Base-by-base conservation (phyloP, 2,113 vertebrate genomes). In the Ophthalmolycus amberensis region DNA sequence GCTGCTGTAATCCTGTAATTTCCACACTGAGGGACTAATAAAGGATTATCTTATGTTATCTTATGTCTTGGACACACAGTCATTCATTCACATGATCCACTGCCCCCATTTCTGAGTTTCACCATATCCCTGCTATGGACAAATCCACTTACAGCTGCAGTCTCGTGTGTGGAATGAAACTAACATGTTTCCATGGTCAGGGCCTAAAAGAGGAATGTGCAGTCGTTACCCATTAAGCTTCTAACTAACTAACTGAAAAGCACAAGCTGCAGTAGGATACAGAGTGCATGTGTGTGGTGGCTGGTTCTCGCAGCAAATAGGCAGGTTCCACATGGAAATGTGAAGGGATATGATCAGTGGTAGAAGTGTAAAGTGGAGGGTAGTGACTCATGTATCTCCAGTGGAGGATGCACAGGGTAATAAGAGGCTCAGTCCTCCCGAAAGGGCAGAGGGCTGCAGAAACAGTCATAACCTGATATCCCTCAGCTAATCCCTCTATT, bases 301-400 rank as follows among this genome's bases (percentile, higher is more conserved):
- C 25, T 78, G 46, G 32, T 56, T 64, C 71, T 89, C 74, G 50
- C 83, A 86, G 79, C 74, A 70, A 80, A 85, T 65, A 66, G 70
- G 50, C 75, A 87, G 59, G 68, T 92, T 91, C 77, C 74, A 60
- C 85, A 88, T 9, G 12, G 38, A 11, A 67, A 46, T 80, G 85
- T 84, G 70, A 76, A 38, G 69, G 9, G 67, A 27, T 71, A 4
- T 16, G 64, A 79, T 67, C 46, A 59, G 37, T 12, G 48, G 38
- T 73, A 16, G 32, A 54, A 63, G 66, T 59, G 56, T 25, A 25
- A 25, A 25, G 25, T 12, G 62, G 38, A 34, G 34, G 79, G 62
- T 25, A 10, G 29, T 10, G 12, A 65, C 25, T 75, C 16, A 29
- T 56, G 52, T 25, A 5, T 54, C 10, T 48, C 63, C 12, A 22